phyloP scores from a whole-genome alignment of 64 coral and sea anemone species.

The Platygyra sinensis region DNA sequence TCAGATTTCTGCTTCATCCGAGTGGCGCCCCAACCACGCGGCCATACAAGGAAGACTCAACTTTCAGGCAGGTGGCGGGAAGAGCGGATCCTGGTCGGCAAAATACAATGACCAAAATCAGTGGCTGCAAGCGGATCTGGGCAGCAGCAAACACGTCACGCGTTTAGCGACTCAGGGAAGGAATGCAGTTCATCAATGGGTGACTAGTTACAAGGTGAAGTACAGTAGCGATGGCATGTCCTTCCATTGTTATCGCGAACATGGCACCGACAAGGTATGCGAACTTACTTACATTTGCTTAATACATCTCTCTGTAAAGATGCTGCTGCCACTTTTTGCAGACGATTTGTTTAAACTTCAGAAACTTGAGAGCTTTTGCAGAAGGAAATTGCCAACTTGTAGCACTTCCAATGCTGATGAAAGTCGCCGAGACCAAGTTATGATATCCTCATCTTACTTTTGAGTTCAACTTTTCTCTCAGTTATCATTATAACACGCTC shows the following conservation, averaged over 20 bases:
- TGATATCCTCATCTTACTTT: neutral
- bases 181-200: constrained; percentile 5
- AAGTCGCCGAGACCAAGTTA: neutral
- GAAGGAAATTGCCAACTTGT: too few species aligned
- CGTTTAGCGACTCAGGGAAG: constrained; percentile 34
- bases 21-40: neutral
- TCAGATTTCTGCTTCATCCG: neutral
- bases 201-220: neutral
- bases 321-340: too few species aligned
- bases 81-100: constrained; percentile 19
- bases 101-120: neutral
- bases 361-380: too few species aligned
- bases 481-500: too few species aligned
- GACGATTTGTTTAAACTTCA: too few species aligned
- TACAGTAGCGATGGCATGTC: neutral
- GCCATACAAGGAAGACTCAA: constrained; percentile 14
- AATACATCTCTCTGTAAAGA: neutral
- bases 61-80: neutral
- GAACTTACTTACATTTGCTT: neutral
- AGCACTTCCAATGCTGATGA: neutral
- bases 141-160: neutral
- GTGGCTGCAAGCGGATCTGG: constrained; percentile 35
- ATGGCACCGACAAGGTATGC: neutral
- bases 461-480: neutral
- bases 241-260: neutral